A percentile compares a stretch with the other conserved stretches of the same genome.
phyloP scores from a whole-genome alignment of 2,888 invertebrate genomes.

The Phymatocera aterrima region DNA sequence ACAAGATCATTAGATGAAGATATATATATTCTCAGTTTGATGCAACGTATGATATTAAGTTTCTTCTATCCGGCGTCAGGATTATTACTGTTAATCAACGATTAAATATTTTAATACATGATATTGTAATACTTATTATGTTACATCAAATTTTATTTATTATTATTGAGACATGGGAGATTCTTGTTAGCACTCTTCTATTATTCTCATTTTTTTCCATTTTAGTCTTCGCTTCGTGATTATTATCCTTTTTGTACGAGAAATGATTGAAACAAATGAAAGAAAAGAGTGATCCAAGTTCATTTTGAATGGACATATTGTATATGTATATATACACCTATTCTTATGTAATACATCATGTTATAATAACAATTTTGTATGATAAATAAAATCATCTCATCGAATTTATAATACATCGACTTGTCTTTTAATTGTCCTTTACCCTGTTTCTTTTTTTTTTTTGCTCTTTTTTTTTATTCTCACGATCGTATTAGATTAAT shows the following conservation, averaged over 20 bases:
- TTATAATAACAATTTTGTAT: neutral
- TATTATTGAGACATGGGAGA: neutral
- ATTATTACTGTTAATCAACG: neutral
- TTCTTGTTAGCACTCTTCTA: neutral
- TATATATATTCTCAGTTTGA: neutral
- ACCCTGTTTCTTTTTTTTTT: too few species aligned
- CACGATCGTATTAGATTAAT: too few species aligned
- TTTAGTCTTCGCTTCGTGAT: neutral
- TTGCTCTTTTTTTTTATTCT: too few species aligned
- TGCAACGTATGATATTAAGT: too few species aligned
- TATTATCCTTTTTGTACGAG: neutral
- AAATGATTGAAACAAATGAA: too few species aligned
- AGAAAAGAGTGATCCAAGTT: too few species aligned
- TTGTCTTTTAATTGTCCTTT: too few species aligned
- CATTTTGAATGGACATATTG: neutral
- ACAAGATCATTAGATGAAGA: conserved; percentile 5
- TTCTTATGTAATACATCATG: neutral
- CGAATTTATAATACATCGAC: neutral
- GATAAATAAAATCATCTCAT: neutral
- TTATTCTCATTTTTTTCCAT: neutral
- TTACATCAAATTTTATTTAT: neutral
- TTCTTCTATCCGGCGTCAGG: neutral
- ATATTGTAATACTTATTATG: neutral
- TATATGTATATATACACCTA: neutral
- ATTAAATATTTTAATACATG: neutral